Conservation (phyloP, 2,113 vertebrate species). For the Eubucco bourcierii region DNA sequence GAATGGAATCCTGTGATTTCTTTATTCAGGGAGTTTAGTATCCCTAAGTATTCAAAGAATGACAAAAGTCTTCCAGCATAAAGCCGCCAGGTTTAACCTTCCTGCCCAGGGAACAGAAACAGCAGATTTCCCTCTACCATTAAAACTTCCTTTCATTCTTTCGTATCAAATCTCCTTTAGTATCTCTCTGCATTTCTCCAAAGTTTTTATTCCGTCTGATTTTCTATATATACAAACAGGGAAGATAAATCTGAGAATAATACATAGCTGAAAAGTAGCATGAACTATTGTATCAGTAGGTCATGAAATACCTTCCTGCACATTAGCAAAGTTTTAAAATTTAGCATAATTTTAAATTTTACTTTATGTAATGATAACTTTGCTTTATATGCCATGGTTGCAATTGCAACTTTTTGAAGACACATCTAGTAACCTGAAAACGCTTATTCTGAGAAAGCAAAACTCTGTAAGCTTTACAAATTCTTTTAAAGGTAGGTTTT, state of each 20-base stretch:
- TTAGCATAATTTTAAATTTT: neutral
- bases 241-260: neutral
- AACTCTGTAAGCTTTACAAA: neutral
- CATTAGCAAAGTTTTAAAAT: neutral
- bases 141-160: neutral
- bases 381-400: neutral
- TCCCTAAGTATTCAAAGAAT: conserved; percentile 2
- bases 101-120: neutral
- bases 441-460: neutral
- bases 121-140: neutral
- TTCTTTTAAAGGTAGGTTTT: neutral
- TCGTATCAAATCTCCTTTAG: neutral
- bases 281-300: neutral
- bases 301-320: neutral
- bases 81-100: neutral
- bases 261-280: neutral
- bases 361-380: neutral
- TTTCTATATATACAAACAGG: neutral
- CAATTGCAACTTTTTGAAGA: neutral
- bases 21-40: conserved; percentile 1
- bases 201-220: neutral
- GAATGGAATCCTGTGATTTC: conserved; percentile 1
- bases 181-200: neutral
- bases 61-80: neutral
- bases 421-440: neutral